Percentiles rank a stretch among this genome's conserved stretches.
These are phyloP conservation scores for Lepilemur ruficaudatus DNA, from an alignment of 2,797 vertebrate species.

Conservation along the genomic window DNA sequence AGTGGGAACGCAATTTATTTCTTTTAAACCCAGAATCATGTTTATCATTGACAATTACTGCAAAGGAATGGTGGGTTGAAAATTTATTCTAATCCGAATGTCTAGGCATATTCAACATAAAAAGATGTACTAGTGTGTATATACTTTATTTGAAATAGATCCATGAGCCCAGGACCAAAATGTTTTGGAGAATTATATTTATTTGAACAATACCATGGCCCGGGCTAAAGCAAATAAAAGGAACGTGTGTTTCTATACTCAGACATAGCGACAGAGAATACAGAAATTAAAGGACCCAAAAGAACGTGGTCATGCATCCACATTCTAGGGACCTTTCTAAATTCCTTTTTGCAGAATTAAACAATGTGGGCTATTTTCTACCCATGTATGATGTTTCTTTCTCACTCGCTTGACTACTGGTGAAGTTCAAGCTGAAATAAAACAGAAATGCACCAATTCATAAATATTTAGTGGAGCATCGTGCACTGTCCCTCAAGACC, in stretches of 20 bases:
- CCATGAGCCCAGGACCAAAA: not conserved
- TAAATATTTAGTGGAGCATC: fast-evolving
- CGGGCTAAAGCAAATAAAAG: not conserved
- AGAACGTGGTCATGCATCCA: fast-evolving
- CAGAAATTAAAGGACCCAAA: not conserved
- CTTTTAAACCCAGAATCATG: not conserved
- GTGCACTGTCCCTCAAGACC: fast-evolving
- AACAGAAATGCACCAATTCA: fast-evolving
- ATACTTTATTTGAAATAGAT: not conserved
- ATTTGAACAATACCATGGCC: not conserved
- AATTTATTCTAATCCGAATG: not conserved
- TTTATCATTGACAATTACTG: not conserved
- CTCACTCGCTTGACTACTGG: not conserved
- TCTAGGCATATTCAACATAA: not conserved
- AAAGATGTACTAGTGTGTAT: not conserved
- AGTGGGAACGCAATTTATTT: fast-evolving
- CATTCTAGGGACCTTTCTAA: not conserved
- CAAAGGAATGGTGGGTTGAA: not conserved
- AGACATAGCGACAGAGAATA: not conserved
- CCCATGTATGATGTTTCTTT: fast-evolving
- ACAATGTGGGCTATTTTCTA: no score
- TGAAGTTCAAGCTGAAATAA: not conserved
- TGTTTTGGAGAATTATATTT: not conserved
- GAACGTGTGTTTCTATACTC: fast-evolving
- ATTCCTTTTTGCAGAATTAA: not conserved